These are phyloP conservation scores for Pseudochromis fuscus DNA, from an alignment of 2,797 vertebrate species.

Conservation along the genomic window DNA sequence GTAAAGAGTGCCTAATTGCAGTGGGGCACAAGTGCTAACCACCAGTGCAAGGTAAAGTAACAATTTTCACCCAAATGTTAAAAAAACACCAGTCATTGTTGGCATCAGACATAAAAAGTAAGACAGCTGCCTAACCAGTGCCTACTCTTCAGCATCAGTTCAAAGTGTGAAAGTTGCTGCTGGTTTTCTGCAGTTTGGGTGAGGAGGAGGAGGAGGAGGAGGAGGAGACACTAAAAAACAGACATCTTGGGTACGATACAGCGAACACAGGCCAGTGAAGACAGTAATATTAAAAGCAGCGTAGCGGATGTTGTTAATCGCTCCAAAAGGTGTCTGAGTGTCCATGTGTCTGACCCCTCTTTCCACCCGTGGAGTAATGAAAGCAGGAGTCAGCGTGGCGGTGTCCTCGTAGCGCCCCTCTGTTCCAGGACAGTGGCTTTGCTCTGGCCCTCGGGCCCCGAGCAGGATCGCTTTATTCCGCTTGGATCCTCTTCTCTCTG, in stretches of 20 bases:
- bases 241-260: not conserved
- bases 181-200: not conserved
- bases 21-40: too few species aligned
- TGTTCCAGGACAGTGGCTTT: constrained; percentile 54
- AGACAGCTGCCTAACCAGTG: not conserved
- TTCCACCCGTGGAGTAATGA: constrained; percentile 36
- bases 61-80: not conserved
- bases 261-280: constrained; percentile 1
- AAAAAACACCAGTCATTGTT: constrained; percentile 7
- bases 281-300: constrained; percentile 25
- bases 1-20: not conserved
- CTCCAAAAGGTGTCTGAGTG: constrained; percentile 16
- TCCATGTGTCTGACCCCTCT: constrained; percentile 25
- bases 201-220: not conserved
- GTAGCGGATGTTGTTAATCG: constrained; percentile 36
- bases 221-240: too few species aligned
- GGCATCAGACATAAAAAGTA: not conserved
- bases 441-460: constrained; percentile 41
- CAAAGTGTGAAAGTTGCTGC: not conserved
- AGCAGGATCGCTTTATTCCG: constrained; percentile 73
- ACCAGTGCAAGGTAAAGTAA: not conserved
- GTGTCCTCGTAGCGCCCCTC: constrained; percentile 39
- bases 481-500: constrained; percentile 59
- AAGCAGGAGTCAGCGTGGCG: constrained; percentile 44
- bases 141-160: not conserved